Conservation (phyloP, 2,888 invertebrate species). For the Caenorhabditis sinica region DNA sequence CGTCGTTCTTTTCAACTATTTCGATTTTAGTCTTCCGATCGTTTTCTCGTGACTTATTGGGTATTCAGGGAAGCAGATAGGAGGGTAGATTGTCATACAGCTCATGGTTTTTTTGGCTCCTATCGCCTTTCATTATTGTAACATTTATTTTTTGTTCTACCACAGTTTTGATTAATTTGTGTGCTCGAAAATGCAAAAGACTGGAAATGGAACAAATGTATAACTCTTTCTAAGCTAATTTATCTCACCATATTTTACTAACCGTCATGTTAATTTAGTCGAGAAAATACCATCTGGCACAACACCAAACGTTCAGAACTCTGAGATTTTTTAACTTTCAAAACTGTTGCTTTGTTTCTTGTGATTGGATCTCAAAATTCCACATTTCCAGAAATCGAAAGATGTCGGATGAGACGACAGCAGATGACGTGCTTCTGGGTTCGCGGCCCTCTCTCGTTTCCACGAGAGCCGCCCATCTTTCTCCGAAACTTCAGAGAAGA, state of each 20-base stretch:
- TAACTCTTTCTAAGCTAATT: too few relatives aligned
- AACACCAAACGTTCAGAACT: too few relatives aligned
- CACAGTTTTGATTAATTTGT: too few relatives aligned
- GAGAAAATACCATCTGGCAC: too few relatives aligned
- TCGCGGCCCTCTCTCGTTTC: slow-evolving; percentile 52
- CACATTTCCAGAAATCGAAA: not conserved
- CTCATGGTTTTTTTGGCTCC: not conserved
- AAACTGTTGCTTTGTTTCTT: not conserved
- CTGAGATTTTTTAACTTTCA: not conserved
- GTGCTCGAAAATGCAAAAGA: too few relatives aligned
- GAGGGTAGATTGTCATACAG: not conserved
- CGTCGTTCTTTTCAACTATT: slow-evolving; percentile 16
- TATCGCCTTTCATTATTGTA: slow-evolving; percentile 1
- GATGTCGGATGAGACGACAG: slow-evolving; percentile 49
- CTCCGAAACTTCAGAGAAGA: slow-evolving; percentile 65
- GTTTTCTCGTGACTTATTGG: slow-evolving; percentile 34
- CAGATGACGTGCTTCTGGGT: slow-evolving; percentile 33
- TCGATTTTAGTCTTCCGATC: slow-evolving; percentile 13
- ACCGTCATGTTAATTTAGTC: too few relatives aligned
- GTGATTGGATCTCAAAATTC: not conserved
- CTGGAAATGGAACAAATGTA: too few relatives aligned
- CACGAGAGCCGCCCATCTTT: slow-evolving; percentile 63
- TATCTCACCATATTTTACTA: too few relatives aligned
- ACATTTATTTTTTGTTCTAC: too few relatives aligned
- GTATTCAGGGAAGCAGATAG: slow-evolving; percentile 17